phyloP scores from a whole-genome alignment of 2,113 vertebrate genomes.

The Cavia aperea region DNA sequence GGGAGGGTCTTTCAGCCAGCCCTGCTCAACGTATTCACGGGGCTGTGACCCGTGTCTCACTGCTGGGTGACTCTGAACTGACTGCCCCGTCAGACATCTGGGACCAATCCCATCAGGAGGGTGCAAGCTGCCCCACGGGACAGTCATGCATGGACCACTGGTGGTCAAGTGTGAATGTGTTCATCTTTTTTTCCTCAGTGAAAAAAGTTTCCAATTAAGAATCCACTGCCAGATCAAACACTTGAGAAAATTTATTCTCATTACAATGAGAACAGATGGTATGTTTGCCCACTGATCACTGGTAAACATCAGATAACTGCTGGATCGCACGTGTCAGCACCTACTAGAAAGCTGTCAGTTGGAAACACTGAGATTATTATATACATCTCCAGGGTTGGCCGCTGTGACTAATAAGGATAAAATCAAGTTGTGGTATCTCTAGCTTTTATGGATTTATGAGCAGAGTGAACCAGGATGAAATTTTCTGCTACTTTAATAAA shows the following conservation, averaged over 20 bases:
- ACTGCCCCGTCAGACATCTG: neutral
- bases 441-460: slow-evolving; percentile 11
- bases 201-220: slow-evolving; percentile 15
- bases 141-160: neutral
- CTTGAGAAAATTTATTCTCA: neutral
- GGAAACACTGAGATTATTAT: slow-evolving; percentile 6
- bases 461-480: neutral
- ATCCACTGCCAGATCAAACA: neutral
- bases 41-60: neutral
- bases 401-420: slow-evolving; percentile 22
- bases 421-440: neutral
- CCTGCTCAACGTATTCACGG: neutral
- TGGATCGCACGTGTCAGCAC: neutral
- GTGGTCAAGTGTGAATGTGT: neutral
- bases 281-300: neutral
- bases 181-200: neutral
- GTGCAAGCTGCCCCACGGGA: neutral
- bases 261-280: neutral
- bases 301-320: neutral
- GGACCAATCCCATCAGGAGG: neutral
- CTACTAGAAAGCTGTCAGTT: neutral
- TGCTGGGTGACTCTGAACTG: neutral
- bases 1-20: neutral
- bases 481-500: slow-evolving; percentile 27
- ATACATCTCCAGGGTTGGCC: neutral